These are phyloP conservation scores for Habrosyne pyritoides DNA, from an alignment of 2,888 invertebrate species.

Conservation along the genomic window DNA sequence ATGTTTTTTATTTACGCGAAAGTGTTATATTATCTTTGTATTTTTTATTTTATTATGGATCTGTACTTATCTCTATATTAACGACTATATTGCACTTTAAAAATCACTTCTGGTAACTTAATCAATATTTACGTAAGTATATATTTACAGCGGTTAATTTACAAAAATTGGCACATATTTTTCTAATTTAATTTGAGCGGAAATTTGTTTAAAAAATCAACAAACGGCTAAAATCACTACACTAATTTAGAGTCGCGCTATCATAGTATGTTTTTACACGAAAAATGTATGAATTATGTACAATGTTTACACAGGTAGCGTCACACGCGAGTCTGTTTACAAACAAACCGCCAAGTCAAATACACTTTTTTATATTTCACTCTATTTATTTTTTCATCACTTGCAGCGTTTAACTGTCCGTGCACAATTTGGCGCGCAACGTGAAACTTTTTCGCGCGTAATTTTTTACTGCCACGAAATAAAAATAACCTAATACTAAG, in stretches of 20 bases:
- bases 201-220: slow-evolving; percentile 26
- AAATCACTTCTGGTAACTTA: slow-evolving; percentile 16
- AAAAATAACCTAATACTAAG: slow-evolving; percentile 33
- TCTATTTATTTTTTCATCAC: slow-evolving; percentile 10
- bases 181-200: slow-evolving; percentile 43
- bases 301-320: slow-evolving; percentile 56
- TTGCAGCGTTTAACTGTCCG: neutral
- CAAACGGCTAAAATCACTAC: slow-evolving; percentile 23
- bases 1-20: slow-evolving; percentile 48
- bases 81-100: slow-evolving; percentile 20
- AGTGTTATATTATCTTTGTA: slow-evolving; percentile 32
- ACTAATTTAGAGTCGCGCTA: slow-evolving; percentile 36
- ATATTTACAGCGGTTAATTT: slow-evolving; percentile 26
- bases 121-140: slow-evolving; percentile 22
- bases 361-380: slow-evolving; percentile 41
- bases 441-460: slow-evolving; percentile 18
- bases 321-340: slow-evolving; percentile 77
- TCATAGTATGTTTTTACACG: slow-evolving; percentile 36
- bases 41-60: slow-evolving; percentile 21
- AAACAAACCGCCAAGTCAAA: slow-evolving; percentile 66
- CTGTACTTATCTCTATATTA: slow-evolving; percentile 3
- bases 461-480: slow-evolving; percentile 35
- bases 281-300: slow-evolving; percentile 40
- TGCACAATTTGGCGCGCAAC: slow-evolving; percentile 1
- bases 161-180: slow-evolving; percentile 49